These are phyloP conservation scores for Cantharis rustica DNA, from an alignment of 2,888 invertebrate genomes.

Conservation along the genomic window DNA sequence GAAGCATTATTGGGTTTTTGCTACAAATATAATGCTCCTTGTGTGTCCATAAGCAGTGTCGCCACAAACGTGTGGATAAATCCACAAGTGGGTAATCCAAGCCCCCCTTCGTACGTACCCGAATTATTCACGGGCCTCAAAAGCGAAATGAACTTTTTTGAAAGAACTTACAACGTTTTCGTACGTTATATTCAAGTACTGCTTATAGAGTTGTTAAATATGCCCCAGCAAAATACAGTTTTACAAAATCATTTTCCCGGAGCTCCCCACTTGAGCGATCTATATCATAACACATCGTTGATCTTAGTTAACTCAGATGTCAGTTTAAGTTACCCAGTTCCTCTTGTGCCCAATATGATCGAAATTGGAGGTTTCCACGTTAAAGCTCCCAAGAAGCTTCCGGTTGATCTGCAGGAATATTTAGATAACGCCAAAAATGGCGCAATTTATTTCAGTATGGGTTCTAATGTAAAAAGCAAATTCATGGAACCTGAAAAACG, in stretches of 20 bases:
- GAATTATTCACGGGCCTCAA: slow-evolving; percentile 28
- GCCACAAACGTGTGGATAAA: slow-evolving; percentile 34
- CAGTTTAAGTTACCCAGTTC: slow-evolving; percentile 23
- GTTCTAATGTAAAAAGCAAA: slow-evolving; percentile 45
- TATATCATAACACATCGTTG: slow-evolving; percentile 33
- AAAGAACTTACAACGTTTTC: slow-evolving; percentile 35
- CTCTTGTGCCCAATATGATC: slow-evolving; percentile 36
- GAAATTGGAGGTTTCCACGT: slow-evolving; percentile 37
- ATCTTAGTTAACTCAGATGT: slow-evolving; percentile 33
- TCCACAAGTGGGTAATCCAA: slow-evolving; percentile 41
- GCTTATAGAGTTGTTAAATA: slow-evolving; percentile 2
- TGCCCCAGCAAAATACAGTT: slow-evolving; percentile 28
- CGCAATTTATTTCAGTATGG: slow-evolving; percentile 50
- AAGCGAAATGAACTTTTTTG: slow-evolving; percentile 36
- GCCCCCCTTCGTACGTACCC: slow-evolving; percentile 35
- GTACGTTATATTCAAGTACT: background rate
- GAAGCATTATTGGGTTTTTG: slow-evolving; percentile 41
- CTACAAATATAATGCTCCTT: slow-evolving; percentile 38
- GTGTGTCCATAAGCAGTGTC: slow-evolving; percentile 37
- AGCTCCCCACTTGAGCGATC: slow-evolving; percentile 27
- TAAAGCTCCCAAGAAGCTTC: slow-evolving; percentile 26
- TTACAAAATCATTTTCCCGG: slow-evolving; percentile 31
- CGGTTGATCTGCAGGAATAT: slow-evolving; percentile 42
- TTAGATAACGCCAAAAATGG: slow-evolving; percentile 47
- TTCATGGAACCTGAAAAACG: slow-evolving; percentile 40